Percentiles rank a stretch among this genome's conserved stretches.
Conservation (phyloP, 2,797 vertebrate genomes). For the Chelmon rostratus region DNA sequence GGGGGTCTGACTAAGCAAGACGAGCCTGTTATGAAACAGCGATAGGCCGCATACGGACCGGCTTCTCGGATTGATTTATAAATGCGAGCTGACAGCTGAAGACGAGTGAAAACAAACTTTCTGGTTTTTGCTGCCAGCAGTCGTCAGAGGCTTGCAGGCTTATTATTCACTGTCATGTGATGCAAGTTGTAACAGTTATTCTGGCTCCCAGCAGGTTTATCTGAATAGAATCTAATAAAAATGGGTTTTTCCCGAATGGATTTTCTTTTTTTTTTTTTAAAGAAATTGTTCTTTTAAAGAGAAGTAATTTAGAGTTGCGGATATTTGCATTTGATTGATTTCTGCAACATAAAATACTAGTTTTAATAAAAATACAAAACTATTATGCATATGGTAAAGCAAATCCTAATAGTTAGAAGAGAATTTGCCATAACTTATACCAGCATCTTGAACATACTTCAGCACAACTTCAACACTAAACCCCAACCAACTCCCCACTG, state of each 20-base stretch:
- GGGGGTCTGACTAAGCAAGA: constrained; percentile 75
- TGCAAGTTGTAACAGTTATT: constrained; percentile 53
- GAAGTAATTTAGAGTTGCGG: neutral
- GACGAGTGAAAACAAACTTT: constrained; percentile 80
- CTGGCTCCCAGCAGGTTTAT: constrained; percentile 51
- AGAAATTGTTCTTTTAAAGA: neutral
- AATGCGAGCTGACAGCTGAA: constrained; percentile 80
- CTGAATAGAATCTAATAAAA: constrained; percentile 35
- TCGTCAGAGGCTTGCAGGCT: constrained; percentile 66
- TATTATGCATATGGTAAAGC: no score
- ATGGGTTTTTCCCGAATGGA: constrained; percentile 5
- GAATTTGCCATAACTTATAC: no score
- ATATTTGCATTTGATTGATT: no score
- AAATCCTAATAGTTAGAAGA: no score
- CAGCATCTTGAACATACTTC: no score
- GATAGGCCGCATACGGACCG: constrained; percentile 60
- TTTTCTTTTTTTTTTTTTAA: neutral
- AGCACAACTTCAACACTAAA: no score
- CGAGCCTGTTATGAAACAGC: constrained; percentile 71
- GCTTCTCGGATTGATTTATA: constrained; percentile 77
- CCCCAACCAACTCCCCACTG: no score
- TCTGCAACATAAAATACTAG: no score
- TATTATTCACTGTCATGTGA: constrained; percentile 72
- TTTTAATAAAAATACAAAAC: no score
- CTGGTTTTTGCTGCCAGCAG: constrained; percentile 78